These are phyloP conservation scores for Bos javanicus DNA, from an alignment of 2,113 vertebrate species.

Conservation along the genomic window DNA sequence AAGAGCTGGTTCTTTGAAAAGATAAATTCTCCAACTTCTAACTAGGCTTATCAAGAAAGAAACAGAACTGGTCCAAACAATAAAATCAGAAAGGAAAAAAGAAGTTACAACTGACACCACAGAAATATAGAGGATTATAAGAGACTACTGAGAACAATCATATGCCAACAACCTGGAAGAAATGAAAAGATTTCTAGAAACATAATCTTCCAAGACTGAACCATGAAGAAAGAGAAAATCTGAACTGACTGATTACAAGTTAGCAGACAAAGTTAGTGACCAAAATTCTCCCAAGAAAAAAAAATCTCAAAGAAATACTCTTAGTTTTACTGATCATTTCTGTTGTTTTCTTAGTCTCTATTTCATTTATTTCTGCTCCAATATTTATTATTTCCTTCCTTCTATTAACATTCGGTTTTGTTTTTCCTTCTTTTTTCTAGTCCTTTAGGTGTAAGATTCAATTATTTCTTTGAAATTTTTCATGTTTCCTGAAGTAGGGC, in stretches of 20 bases:
- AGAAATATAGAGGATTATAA: background rate
- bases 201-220: background rate
- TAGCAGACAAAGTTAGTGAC: background rate
- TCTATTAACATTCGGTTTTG: background rate
- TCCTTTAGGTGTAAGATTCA: background rate
- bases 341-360: background rate
- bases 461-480: background rate
- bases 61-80: background rate
- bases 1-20: background rate
- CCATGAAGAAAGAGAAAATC: background rate
- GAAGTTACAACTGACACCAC: background rate
- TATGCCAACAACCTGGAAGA: background rate
- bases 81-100: background rate
- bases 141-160: background rate
- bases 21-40: background rate
- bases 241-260: background rate
- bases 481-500: background rate
- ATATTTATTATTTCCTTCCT: background rate
- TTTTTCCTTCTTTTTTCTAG: background rate
- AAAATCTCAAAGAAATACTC: background rate
- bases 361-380: background rate
- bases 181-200: background rate
- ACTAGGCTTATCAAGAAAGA: too few relatives aligned
- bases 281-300: background rate
- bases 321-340: background rate